These are phyloP conservation scores for Camponotus fellah DNA, from an alignment of 2,888 invertebrate genomes.

Conservation along the genomic window DNA sequence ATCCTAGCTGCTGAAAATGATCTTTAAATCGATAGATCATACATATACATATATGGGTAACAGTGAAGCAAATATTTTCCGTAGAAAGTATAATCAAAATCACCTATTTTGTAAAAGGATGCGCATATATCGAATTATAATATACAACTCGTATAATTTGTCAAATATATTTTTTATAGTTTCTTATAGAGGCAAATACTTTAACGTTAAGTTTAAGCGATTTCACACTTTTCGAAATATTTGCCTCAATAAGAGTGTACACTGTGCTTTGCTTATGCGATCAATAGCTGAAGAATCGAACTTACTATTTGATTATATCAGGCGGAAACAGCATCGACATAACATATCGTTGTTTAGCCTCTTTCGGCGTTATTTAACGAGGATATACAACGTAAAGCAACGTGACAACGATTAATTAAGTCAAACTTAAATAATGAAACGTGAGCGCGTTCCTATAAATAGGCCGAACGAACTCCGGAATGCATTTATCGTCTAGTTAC, in stretches of 20 bases:
- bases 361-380: slow-evolving; percentile 65
- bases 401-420: slow-evolving; percentile 28
- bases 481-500: slow-evolving; percentile 88
- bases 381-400: slow-evolving; percentile 21
- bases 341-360: slow-evolving; percentile 68
- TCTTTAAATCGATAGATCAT: slow-evolving; percentile 16
- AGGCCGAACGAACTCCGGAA: slow-evolving; percentile 69
- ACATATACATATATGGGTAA: neutral
- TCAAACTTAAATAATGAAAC: slow-evolving; percentile 21
- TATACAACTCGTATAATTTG: neutral
- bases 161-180: neutral
- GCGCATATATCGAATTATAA: slow-evolving; percentile 5
- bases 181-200: neutral
- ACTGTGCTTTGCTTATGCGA: slow-evolving; percentile 14
- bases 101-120: neutral
- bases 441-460: slow-evolving; percentile 61
- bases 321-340: slow-evolving; percentile 66
- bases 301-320: slow-evolving; percentile 63
- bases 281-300: slow-evolving; percentile 55
- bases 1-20: slow-evolving; percentile 46
- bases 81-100: neutral
- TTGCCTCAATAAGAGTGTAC: neutral
- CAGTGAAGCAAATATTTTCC: neutral
- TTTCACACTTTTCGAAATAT: neutral
- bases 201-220: neutral